Conservation (phyloP, 2,888 invertebrate species). For the Leucophora obtusa region DNA sequence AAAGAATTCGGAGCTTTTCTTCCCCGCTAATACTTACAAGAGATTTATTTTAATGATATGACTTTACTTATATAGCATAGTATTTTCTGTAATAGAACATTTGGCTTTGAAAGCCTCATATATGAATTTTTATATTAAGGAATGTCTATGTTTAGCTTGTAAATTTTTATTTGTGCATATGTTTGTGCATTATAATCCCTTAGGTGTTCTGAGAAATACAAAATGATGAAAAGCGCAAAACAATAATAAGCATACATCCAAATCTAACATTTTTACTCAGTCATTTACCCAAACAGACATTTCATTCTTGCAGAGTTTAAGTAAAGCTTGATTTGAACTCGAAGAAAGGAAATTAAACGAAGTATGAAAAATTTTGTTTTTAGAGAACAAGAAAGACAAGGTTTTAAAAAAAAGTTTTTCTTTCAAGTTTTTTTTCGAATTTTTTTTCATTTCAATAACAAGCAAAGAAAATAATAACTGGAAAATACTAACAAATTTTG, state of each 20-base stretch:
- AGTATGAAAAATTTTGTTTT: conserved; percentile 7
- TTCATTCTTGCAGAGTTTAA: neutral
- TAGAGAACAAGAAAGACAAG: neutral
- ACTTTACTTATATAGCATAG: no score
- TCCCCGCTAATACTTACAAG: no score
- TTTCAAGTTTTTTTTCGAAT: neutral
- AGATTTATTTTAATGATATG: no score
- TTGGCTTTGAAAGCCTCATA: no score
- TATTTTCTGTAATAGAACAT: no score
- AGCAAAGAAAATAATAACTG: neutral
- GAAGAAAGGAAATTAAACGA: conserved; percentile 16
- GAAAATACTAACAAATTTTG: neutral
- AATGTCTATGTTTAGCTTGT: neutral
- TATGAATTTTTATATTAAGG: neutral
- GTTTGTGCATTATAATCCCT: conserved; percentile 23
- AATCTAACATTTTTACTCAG: conserved; percentile 4
- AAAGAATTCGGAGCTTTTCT: no score
- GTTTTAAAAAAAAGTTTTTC: conserved; percentile 1
- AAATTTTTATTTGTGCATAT: neutral
- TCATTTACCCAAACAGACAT: neutral
- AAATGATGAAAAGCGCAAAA: conserved; percentile 40
- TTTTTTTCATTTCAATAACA: neutral
- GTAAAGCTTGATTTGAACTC: conserved; percentile 13
- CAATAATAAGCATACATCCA: conserved; percentile 17
- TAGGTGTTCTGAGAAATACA: conserved; percentile 23